Conservation (phyloP, 1,140 invertebrate genomes). For the Drosophila mayri region DNA sequence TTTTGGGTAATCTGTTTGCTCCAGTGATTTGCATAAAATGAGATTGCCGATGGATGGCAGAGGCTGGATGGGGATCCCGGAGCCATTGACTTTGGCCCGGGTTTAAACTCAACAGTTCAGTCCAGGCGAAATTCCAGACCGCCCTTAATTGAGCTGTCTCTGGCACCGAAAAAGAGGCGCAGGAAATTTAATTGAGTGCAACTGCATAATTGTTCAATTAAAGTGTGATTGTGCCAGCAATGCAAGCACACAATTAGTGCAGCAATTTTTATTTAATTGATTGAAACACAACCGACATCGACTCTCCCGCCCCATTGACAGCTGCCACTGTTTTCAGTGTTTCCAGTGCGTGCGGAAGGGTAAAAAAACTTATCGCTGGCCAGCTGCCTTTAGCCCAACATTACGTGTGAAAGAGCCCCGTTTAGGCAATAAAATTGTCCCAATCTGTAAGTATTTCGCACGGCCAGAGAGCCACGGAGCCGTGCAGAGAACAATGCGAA, state of each 20-base stretch:
- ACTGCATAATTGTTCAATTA: constrained; percentile 79
- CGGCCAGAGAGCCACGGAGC: constrained; percentile 1
- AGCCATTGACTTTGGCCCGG: constrained; percentile 23
- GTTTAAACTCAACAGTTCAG: constrained; percentile 42
- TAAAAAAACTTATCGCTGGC: constrained; percentile 32
- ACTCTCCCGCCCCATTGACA: constrained; percentile 53
- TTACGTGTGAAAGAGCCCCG: constrained; percentile 25
- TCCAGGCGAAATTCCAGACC: constrained; percentile 1
- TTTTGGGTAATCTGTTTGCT: constrained; percentile 58
- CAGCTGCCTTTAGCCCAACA: constrained; percentile 10
- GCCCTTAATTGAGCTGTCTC: constrained; percentile 44
- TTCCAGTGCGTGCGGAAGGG: constrained; percentile 44
- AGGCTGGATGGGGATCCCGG: background rate
- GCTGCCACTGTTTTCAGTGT: constrained; percentile 3
- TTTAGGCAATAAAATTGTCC: constrained; percentile 43
- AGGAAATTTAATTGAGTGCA: constrained; percentile 74
- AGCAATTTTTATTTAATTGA: constrained; percentile 72
- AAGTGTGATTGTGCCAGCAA: constrained; percentile 66
- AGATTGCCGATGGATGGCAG: constrained; percentile 11
- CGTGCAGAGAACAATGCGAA: constrained; percentile 20
- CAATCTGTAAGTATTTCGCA: constrained; percentile 42
- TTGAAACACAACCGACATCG: constrained; percentile 45
- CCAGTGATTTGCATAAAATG: constrained; percentile 74
- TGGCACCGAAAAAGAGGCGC: constrained; percentile 21
- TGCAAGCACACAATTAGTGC: constrained; percentile 58